Evolutionary conservation across 2,888 invertebrate species (phyloP), one percentile per base, ranked within the genome.

Genomic region (Catocala nupta): DNA sequence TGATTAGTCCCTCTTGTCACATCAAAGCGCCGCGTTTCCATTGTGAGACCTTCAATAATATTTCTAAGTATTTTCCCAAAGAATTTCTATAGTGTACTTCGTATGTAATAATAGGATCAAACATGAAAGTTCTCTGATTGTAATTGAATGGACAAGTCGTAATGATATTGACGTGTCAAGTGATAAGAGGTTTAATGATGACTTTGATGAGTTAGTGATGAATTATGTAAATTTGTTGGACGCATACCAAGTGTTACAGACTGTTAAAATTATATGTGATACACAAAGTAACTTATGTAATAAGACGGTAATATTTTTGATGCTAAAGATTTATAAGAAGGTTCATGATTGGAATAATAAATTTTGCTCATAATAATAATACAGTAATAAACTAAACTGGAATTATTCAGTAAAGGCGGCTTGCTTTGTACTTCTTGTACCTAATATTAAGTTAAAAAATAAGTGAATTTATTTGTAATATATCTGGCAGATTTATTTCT

Each of bases 1-100:
- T 93, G 91, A 92, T 91, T 91, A 88, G 84, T 82, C 81, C 87
- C 84, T 83, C 86, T 83, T 90, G 93, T 93, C 90, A 92, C 92
- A 90, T 93, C 93, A 93, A 93, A 93, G 91, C 69, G 63, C 78
- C 82, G 78, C 69, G 77, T 71, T 70, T 64, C 87, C 70, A 92
- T 93, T 93, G 92, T 92, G 68, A 77, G 82, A 82, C 82, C 83
- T 86, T 81, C 80, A 82, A 84, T 87, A 87, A 87, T 88, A 86
- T 90, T 90, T 89, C 83, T 84, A 83, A 85, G 83, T 84, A 82
- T 84, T 87, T 90, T 88, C 86, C 82, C 54, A 65, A 68, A 75
- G 63, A 73, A 73, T 75, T 82, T 73, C 80, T 68, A 49, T 60
- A 68, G 63, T 67, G 63, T 55, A 55, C 56, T 65, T 65, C 56